These are phyloP conservation scores for Hymenopus coronatus DNA, from an alignment of 2,888 invertebrate species.

Conservation along the genomic window DNA sequence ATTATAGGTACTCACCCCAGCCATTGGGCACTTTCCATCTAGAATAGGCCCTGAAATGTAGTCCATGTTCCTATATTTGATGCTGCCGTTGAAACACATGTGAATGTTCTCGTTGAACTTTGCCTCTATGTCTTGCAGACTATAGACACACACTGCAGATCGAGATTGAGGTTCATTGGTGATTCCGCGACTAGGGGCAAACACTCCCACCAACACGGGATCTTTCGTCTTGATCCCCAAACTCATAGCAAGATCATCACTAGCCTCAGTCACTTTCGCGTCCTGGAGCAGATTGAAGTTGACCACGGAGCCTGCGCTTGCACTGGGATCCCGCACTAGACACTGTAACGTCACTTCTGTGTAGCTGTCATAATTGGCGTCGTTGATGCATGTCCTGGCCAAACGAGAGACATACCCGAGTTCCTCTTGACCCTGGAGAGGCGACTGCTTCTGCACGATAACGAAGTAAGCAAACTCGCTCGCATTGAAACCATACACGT, in stretches of 20 bases:
- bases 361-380: slow-evolving; percentile 94
- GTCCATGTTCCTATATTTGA: slow-evolving; percentile 87
- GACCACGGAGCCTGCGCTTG: slow-evolving; percentile 50
- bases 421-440: slow-evolving; percentile 84
- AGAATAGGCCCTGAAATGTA: slow-evolving; percentile 88
- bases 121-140: slow-evolving; percentile 83
- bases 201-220: slow-evolving; percentile 80
- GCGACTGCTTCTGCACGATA: slow-evolving; percentile 89
- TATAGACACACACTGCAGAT: slow-evolving; percentile 91
- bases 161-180: slow-evolving; percentile 76
- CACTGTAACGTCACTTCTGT: slow-evolving; percentile 95
- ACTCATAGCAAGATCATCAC: slow-evolving; percentile 76
- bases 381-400: slow-evolving; percentile 90
- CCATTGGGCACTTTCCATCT: slow-evolving; percentile 86
- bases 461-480: slow-evolving; percentile 95
- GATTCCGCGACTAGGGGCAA: slow-evolving; percentile 86
- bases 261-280: slow-evolving; percentile 83
- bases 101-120: slow-evolving; percentile 96
- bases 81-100: slow-evolving; percentile 94
- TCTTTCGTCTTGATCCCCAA: slow-evolving; percentile 77
- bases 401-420: slow-evolving; percentile 86
- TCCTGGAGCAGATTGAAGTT: slow-evolving; percentile 91
- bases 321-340: slow-evolving; percentile 58
- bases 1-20: slow-evolving; percentile 58
- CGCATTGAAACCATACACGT: slow-evolving; percentile 94